Base-by-base conservation (phyloP, 2,797 vertebrate species). In the Morus bassanus region DNA sequence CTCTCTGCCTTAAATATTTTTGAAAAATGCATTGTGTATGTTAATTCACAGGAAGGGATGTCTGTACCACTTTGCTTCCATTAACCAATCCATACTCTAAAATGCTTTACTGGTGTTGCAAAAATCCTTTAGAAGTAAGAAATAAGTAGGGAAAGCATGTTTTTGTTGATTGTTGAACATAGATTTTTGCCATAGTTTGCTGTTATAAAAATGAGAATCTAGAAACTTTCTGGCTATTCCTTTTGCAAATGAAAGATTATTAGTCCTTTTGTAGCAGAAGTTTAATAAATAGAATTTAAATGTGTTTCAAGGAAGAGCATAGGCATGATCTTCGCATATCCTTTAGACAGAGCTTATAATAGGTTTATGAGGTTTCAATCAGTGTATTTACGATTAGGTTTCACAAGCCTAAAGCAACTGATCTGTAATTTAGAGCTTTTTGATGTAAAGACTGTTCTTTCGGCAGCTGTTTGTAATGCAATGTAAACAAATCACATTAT, bases 71-170 rank as follows among this genome's bases (percentile, higher is more conserved):
- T 89, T 65, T 79, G 7, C 18, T 68, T 68, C 8, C 22, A 12
- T 61, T 85, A 54, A 30, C 23, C 2, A 10, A 27, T 3, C 61
- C 30, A 1, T 81, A 35, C 45, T 78, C 57, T 68, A 48, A 56
- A 43, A 11, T 51, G 45, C 70, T 69, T 76, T 69, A 41, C 19
- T 65, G 33, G 39, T 63, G n/a, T 83, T 86, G 51, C 46, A 54
- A 45, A 92, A 86, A 54, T 60, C 22, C 5, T 3, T 68, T 78
- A 35, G 53, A 63, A 89, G 19, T 31, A 31, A 78, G 27, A 72
- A 89, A 67, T n/a, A 46, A 16, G 3, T 60, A 43, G 28, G 54
- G 37, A 70, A 75, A 60, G 10, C 0, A 0, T 56, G 11, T 14
- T 87, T 7, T 64, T 78, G 12, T 64, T 75, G 25, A 5, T 21